phyloP scores from a whole-genome alignment of 2,797 vertebrate genomes.

The Setipinna tenuifilis region DNA sequence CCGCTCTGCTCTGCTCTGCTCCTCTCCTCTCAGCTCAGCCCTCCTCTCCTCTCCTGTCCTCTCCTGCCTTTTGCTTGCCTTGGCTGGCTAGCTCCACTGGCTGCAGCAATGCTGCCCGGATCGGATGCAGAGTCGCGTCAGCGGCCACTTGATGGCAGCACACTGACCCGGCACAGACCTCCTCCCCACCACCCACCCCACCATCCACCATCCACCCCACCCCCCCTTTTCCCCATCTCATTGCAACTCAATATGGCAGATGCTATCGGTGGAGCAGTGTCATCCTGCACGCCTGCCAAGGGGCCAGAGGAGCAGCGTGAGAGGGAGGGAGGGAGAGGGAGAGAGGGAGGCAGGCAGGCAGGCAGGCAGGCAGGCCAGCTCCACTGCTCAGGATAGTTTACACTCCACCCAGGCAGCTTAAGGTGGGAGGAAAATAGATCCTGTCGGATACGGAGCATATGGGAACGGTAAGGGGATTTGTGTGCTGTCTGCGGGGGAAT shows the following conservation, averaged over 20 bases:
- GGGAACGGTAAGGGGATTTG: not conserved
- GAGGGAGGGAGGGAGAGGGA: not conserved
- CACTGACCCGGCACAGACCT: constrained; percentile 43
- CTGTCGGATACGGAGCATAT: not conserved
- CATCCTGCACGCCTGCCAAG: not conserved
- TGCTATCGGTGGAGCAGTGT: not conserved
- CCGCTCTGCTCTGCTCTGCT: no score
- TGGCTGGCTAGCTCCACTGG: not conserved
- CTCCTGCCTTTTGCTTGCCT: not conserved
- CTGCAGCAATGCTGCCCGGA: not conserved
- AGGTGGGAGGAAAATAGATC: not conserved
- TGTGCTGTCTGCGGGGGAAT: not conserved
- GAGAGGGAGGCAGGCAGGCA: not conserved
- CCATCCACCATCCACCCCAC: constrained; percentile 36
- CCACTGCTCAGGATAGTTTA: not conserved
- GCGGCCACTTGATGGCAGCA: constrained; percentile 71
- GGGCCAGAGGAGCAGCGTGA: not conserved
- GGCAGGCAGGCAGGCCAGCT: not conserved
- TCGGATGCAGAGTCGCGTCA: not conserved
- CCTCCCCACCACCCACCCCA: not conserved
- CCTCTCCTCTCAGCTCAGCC: no score
- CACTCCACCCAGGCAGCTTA: not conserved
- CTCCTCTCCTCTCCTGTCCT: not conserved
- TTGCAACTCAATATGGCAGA: constrained; percentile 33
- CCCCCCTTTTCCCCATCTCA: not conserved